These are phyloP conservation scores for Formica selysi DNA, from an alignment of 1,140 invertebrate species.

Conservation along the genomic window DNA sequence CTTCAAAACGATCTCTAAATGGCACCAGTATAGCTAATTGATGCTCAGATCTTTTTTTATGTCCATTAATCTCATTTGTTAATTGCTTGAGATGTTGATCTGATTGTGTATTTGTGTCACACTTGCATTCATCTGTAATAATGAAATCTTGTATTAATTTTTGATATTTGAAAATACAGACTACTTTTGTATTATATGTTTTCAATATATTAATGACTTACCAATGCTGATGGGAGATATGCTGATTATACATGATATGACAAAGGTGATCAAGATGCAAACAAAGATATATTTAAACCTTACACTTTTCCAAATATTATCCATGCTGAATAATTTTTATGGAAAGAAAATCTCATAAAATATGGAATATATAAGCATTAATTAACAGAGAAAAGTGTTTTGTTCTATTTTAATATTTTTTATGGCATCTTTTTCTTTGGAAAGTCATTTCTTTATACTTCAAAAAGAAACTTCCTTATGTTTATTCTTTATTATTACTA, in stretches of 20 bases:
- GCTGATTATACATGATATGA: slow-evolving; percentile 83
- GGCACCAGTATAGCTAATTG: slow-evolving; percentile 95
- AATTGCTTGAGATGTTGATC: slow-evolving; percentile 65
- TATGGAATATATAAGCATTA: slow-evolving; percentile 9
- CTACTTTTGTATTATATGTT: background rate
- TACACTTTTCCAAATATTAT: slow-evolving; percentile 77
- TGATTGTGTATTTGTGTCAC: slow-evolving; percentile 68
- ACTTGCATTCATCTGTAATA: slow-evolving; percentile 83
- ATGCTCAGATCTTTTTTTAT: slow-evolving; percentile 79
- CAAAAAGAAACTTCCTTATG: background rate
- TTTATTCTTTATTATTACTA: background rate
- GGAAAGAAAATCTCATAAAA: slow-evolving; percentile 27
- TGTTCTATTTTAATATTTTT: background rate
- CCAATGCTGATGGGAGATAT: slow-evolving; percentile 82
- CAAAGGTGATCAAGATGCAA: slow-evolving; percentile 83
- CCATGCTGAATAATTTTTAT: slow-evolving; percentile 50
- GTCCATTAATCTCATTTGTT: slow-evolving; percentile 51
- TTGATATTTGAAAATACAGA: background rate
- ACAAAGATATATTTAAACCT: slow-evolving; percentile 82
- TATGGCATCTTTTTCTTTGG: background rate
- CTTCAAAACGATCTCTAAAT: slow-evolving; percentile 98
- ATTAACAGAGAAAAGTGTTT: slow-evolving; percentile 2
- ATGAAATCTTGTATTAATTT: background rate
- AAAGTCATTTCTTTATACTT: background rate
- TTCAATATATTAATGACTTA: slow-evolving; percentile 70